Base-by-base conservation (phyloP, 2,888 invertebrate genomes). In the Eucera pruinosa region DNA sequence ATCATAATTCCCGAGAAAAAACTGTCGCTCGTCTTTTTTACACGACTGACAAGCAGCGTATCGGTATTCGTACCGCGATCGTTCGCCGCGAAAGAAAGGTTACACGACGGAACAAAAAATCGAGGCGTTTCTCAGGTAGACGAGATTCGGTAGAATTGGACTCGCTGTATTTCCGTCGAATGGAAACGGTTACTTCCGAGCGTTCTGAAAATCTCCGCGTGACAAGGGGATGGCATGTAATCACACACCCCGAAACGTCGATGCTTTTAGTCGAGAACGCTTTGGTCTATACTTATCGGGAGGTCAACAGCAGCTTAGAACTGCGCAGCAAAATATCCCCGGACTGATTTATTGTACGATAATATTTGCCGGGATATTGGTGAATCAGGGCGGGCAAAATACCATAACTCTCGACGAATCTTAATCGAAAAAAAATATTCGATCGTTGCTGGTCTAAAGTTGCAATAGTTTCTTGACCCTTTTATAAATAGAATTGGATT, bases 211-310 rank as follows among this genome's bases (percentile, higher is more conserved):
- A 52, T 3, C 96, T 96, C 90, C 97, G 97, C 2, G 96, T 95
- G 88, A 95, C 94, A 87, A 98, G 96, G 0, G 98, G 98, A 82
- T 90, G 88, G 80, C 90, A 89, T 70, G 90, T 90, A 47, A 90
- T 89, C 67, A 88, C 86, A 84, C 89, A 54, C 57, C 89, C 79
- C 89, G 45, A 45, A 48, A 48, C 48, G 48, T 50, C 20, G 50
- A 55, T 50, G 60, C 64, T 69, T 68, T 69, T 54, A 74, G 64
- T 27, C 15, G 15, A 4, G 41, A 36, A 54, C 27, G 47, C 25
- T 47, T 57, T 20, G 45, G 43, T 54, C 45, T 66, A 54, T 72
- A 71, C 55, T 64, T 50, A 25, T 55, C 47, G 54, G 13, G 36
- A 30, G 39, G 33, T 47, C 47, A 23, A 30, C 25, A 54, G 11